Conservation (phyloP, 2,888 invertebrate genomes). For the Agrotis segetum region DNA sequence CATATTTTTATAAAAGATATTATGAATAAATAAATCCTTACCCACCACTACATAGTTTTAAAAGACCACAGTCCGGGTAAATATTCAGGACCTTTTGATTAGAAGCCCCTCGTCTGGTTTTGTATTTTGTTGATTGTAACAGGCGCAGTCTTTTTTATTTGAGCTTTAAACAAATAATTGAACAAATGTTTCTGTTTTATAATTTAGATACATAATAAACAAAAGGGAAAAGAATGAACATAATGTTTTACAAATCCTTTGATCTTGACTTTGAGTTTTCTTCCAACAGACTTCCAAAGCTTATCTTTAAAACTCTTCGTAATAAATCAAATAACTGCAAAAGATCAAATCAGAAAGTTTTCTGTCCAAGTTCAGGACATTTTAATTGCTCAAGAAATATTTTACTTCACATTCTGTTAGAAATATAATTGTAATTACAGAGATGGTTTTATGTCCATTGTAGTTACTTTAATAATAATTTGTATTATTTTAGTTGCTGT, state of each 20-base stretch:
- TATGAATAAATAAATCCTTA: too few relatives aligned
- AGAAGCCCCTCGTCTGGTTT: background rate
- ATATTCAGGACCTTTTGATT: background rate
- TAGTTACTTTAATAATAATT: background rate
- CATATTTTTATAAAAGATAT: too few relatives aligned
- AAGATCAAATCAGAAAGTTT: slow-evolving; percentile 52
- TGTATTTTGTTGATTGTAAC: background rate
- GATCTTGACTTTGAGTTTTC: background rate
- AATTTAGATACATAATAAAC: too few relatives aligned
- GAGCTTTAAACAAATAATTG: background rate
- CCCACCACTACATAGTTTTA: too few relatives aligned
- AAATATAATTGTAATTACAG: slow-evolving; percentile 34
- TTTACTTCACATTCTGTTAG: slow-evolving; percentile 23
- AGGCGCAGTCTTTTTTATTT: background rate
- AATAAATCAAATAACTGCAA: slow-evolving; percentile 44
- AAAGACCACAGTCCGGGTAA: too few relatives aligned
- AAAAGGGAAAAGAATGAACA: slow-evolving; percentile 3
- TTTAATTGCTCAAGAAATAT: slow-evolving; percentile 54
- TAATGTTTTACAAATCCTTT: slow-evolving; percentile 18
- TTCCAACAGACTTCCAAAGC: slow-evolving; percentile 12
- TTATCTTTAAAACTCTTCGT: slow-evolving; percentile 30
- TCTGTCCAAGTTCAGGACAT: slow-evolving; percentile 42
- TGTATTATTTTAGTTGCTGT: slow-evolving; percentile 2
- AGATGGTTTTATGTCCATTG: background rate
- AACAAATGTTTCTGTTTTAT: background rate